Conservation (phyloP, 1,140 invertebrate species). For the Drosophila malerkotliana region DNA sequence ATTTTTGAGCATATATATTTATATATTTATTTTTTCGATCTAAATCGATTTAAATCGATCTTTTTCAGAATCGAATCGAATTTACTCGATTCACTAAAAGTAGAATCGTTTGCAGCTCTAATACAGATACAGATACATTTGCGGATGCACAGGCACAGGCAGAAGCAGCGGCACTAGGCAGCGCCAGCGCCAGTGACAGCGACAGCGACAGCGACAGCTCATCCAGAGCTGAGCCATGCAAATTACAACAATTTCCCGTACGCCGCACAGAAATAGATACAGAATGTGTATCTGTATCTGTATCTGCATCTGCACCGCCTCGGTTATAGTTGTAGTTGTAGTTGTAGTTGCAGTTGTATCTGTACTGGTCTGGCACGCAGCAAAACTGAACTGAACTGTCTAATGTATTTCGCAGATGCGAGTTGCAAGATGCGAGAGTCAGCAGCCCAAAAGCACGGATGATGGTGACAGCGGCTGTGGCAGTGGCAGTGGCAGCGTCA, state of each 20-base stretch:
- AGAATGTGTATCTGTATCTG: constrained; percentile 50
- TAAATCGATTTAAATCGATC: no score
- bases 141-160: constrained; percentile 15
- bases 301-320: constrained; percentile 10
- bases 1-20: no score
- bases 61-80: no score
- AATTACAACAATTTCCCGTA: constrained; percentile 78
- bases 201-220: constrained; percentile 34
- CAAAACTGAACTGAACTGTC: constrained; percentile 36
- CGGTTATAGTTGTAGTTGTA: constrained; percentile 21
- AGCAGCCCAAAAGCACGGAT: constrained; percentile 15
- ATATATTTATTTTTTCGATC: no score
- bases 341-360: constrained; percentile 25
- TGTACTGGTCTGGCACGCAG: constrained; percentile 26
- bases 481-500: constrained; percentile 4
- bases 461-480: constrained; percentile 62
- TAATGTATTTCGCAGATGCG: constrained; percentile 69
- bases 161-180: neutral
- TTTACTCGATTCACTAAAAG: no score
- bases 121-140: constrained; percentile 36
- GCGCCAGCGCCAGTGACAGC: neutral
- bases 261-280: constrained; percentile 71
- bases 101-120: no score
- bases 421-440: constrained; percentile 19
- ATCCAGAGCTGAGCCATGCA: constrained; percentile 66